Evolutionary conservation across 2,888 invertebrate species (phyloP).

Genomic region (Osmoderma eremita): DNA sequence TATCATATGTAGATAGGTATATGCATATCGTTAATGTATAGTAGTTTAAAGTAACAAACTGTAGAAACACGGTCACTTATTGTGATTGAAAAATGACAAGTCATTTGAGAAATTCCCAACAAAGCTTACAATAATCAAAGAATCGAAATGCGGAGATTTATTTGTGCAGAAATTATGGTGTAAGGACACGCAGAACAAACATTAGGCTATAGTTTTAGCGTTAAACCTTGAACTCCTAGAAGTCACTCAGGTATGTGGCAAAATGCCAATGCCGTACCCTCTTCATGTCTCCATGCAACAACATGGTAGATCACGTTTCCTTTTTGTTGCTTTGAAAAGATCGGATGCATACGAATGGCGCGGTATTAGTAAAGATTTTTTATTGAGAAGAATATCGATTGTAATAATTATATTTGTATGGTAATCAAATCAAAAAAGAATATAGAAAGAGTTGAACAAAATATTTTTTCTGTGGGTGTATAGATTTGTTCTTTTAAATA

Average conservation of each 20-base stretch:
- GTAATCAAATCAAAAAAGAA: neutral
- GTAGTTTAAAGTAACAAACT: no score
- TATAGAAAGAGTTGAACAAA: neutral
- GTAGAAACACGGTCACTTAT: no score
- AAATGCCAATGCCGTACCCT: conserved; percentile 28
- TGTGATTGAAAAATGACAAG: neutral
- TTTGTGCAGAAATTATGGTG: conserved; percentile 26
- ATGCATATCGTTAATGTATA: no score
- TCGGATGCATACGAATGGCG: neutral
- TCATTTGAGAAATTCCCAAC: conserved; percentile 14
- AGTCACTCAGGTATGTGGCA: conserved; percentile 27
- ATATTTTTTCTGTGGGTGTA: neutral
- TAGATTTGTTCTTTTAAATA: neutral
- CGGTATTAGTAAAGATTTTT: no score
- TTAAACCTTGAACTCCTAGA: conserved; percentile 30
- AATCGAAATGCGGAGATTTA: conserved; percentile 14
- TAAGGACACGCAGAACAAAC: conserved; percentile 9
- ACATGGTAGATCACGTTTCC: no score
- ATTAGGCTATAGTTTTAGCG: conserved; percentile 16
- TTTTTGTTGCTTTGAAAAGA: conserved; percentile 1
- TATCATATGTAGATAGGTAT: no score
- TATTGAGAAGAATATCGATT: no score
- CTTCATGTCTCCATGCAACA: conserved; percentile 11
- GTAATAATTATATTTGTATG: neutral
- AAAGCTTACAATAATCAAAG: neutral